These are phyloP conservation scores for Ostrea denselamellosa DNA, from an alignment of 1,140 invertebrate genomes.

Conservation along the genomic window DNA sequence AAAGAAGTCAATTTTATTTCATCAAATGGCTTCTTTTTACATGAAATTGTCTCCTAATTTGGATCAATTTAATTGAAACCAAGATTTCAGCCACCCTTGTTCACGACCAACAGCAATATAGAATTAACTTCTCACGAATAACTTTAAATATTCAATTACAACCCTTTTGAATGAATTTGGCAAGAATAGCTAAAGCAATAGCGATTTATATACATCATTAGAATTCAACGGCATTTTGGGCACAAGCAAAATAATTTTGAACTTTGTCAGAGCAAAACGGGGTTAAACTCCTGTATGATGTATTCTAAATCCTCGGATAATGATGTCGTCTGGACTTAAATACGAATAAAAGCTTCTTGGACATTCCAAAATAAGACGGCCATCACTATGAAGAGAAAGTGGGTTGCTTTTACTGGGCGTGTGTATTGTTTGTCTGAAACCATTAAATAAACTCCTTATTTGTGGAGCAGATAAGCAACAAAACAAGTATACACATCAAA, in stretches of 20 bases:
- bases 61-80: not conserved
- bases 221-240: slow-evolving; percentile 22
- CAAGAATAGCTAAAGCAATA: not conserved
- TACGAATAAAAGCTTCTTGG: slow-evolving; percentile 22
- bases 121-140: slow-evolving; percentile 16
- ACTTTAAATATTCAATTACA: slow-evolving; percentile 40
- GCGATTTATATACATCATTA: slow-evolving; percentile 35
- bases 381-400: slow-evolving; percentile 24
- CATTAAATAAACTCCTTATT: slow-evolving; percentile 38
- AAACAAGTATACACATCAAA: slow-evolving; percentile 7
- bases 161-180: not conserved
- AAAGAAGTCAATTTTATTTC: slow-evolving; percentile 38
- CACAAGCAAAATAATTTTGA: slow-evolving; percentile 13
- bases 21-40: slow-evolving; percentile 22
- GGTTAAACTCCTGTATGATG: slow-evolving; percentile 7
- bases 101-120: not conserved
- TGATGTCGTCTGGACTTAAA: slow-evolving; percentile 23
- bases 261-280: slow-evolving; percentile 6
- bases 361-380: not conserved
- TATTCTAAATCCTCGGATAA: not conserved
- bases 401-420: slow-evolving; percentile 24
- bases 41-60: slow-evolving; percentile 24
- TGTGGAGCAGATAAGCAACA: slow-evolving; percentile 32
- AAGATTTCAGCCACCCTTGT: not conserved
- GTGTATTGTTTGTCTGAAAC: slow-evolving; percentile 30